Percentiles rank a stretch among this genome's conserved stretches.
Evolutionary conservation across 2,888 invertebrate species (phyloP).

Genomic region (Andricus curvator): DNA sequence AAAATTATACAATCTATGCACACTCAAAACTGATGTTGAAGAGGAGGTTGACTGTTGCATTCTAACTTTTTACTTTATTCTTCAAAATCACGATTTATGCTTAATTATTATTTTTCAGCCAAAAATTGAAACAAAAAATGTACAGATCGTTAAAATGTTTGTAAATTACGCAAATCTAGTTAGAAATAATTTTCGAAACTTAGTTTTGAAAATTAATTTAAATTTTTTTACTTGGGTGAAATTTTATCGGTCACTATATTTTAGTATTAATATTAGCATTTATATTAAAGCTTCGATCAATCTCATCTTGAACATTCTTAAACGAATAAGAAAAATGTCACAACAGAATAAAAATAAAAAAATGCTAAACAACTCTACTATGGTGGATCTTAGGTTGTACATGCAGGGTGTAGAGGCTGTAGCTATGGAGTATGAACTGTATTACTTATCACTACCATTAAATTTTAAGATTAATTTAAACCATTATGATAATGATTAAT

Average conservation of each 20-base stretch:
- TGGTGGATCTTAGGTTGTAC: constrained; percentile 61
- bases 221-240: neutral
- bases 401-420: constrained; percentile 65
- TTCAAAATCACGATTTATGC: neutral
- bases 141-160: neutral
- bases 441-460: constrained; percentile 61
- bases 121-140: neutral
- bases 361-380: constrained; percentile 26
- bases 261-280: neutral
- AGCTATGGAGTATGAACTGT: constrained; percentile 58
- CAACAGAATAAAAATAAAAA: neutral
- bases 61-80: neutral
- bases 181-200: neutral
- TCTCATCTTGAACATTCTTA: neutral
- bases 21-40: neutral
- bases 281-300: neutral
- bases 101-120: neutral
- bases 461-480: constrained; percentile 56
- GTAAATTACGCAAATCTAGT: neutral
- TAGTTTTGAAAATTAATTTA: neutral
- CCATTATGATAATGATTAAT: neutral
- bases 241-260: neutral
- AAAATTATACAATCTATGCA: neutral
- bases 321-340: neutral
- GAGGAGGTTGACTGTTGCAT: constrained; percentile 4